These are phyloP conservation scores for Meloidogyne floridensis DNA, from an alignment of 1,140 invertebrate species.

Conservation along the genomic window DNA sequence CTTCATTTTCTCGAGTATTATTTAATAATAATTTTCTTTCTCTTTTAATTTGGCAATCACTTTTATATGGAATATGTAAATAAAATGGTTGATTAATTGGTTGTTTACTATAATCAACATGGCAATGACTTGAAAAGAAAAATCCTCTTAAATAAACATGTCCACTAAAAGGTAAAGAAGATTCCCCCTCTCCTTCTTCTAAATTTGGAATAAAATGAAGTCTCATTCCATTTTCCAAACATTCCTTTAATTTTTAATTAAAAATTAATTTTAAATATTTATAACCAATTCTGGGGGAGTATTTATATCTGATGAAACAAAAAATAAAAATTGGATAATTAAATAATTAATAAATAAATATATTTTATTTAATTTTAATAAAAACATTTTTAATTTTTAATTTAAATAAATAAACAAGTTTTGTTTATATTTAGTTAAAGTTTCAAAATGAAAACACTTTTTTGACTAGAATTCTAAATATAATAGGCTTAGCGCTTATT, in stretches of 20 bases:
- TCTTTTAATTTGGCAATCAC: constrained; percentile 48
- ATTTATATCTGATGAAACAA: constrained; percentile 1
- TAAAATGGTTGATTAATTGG: constrained; percentile 49
- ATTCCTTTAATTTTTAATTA: constrained; percentile 43
- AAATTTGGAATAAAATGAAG: constrained; percentile 50
- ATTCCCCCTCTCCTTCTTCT: not conserved
- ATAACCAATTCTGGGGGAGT: constrained; percentile 18
- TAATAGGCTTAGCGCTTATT: too few species aligned
- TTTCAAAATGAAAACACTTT: too few species aligned
- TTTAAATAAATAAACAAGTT: not conserved
- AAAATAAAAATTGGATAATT: not conserved
- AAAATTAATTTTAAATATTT: not conserved
- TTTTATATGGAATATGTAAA: constrained; percentile 53
- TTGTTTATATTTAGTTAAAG: too few species aligned
- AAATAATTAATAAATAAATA: not conserved
- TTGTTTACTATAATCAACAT: constrained; percentile 51
- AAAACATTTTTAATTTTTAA: not conserved
- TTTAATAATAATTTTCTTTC: constrained; percentile 17
- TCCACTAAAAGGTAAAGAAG: constrained; percentile 37
- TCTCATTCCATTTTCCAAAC: constrained; percentile 49
- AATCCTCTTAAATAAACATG: constrained; percentile 58
- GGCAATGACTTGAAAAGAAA: constrained; percentile 49
- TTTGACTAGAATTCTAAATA: too few species aligned
- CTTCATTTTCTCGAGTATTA: not conserved
- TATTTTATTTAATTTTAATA: not conserved